Base-by-base conservation (phyloP, 2,888 invertebrate species). In the Herminia tarsipennalis region DNA sequence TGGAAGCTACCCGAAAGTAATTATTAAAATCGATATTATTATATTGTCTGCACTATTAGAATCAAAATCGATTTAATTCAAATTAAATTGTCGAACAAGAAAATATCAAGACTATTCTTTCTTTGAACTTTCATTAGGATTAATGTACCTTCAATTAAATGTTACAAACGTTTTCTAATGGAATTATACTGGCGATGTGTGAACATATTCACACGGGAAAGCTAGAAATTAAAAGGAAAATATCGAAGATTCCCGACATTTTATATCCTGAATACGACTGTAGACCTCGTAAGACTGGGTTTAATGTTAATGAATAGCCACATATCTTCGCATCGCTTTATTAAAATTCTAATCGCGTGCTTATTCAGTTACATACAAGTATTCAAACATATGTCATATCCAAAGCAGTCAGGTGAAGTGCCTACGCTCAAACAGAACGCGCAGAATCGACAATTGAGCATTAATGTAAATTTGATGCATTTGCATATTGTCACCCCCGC, bases 381-480 rank as follows among this genome's bases (percentile, higher is more conserved):
- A 73, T 59, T 67, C 56, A 53, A 73, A 88, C 89, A 90, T 83
- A 77, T 90, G 89, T 89, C 86, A 86, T 84, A 82, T 76, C 87
- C 87, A 85, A 86, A 87, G 69, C 68, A 55, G 84, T 78, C 68
- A 54, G 63, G 58, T 56, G 62, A 65, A 76, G 70, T 73, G 71
- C 55, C 62, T 69, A 63, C 73, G 69, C 58, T 66, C 64, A 54
- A 56, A 66, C 59, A 48, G 64, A 70, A 73, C 72, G 77, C 62
- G 78, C 77, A 82, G 88, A 86, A 88, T 89, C 55, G 58, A 66
- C 81, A 82, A 87, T 86, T 66, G 76, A 29, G 62, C 76, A 79
- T 82, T 84, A 85, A 88, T 88, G 83, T 74, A 78, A 86, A 88
- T 84, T 66, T 39, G 71, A 65, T 47, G 63, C 63, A 75, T 81